Base-by-base conservation (phyloP, 2,797 vertebrate genomes). In the Diceros bicornis region DNA sequence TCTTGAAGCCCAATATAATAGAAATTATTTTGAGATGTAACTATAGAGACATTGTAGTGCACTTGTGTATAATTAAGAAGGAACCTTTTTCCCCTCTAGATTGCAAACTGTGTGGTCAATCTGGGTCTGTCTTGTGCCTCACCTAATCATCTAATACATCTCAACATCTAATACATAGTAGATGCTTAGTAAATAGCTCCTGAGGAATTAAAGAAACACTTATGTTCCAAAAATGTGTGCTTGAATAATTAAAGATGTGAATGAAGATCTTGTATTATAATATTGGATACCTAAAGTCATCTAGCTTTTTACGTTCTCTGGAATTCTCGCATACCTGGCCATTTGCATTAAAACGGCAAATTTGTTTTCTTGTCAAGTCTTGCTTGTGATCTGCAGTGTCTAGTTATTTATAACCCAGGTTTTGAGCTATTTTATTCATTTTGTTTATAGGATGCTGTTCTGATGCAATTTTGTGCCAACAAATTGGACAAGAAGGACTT, bases 401-500 rank as follows among this genome's bases (percentile, higher is more conserved):
- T 55, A 69, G 82, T 86, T 97, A 82, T 95, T 94, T 77, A 61
- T 82, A 88, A n/a, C 34, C 16, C 20, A 92, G 25, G 29, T 88
- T 94, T 96, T 97, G 78, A 97, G 61, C 41, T 84, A 6, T 90
- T 86, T 59, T 81, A 68, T 95, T 95, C 62, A 95, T 93, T 93
- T 94, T 94, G 25, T 68, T 93, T 95, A 44, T 97, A 99, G 99
- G 99, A 99, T 97, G 99, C 99, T 2, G 98, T 99, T 87, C 99
- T 99, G 21, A 99, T 99, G 99, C 99, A 99, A 98, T 97, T 99
- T 75, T 99, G 99, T 20, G 99, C 99, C 93, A 99, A 99, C 98
- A 99, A 99, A 98, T 98, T 99, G 98, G 99, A 99, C 98, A 99
- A 99, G 98, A 99, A 99, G 98, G 99, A 99, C 98, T 99, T 99